These are phyloP conservation scores for Crotalus helleri DNA, from an alignment of 2,113 vertebrate genomes.

Conservation along the genomic window DNA sequence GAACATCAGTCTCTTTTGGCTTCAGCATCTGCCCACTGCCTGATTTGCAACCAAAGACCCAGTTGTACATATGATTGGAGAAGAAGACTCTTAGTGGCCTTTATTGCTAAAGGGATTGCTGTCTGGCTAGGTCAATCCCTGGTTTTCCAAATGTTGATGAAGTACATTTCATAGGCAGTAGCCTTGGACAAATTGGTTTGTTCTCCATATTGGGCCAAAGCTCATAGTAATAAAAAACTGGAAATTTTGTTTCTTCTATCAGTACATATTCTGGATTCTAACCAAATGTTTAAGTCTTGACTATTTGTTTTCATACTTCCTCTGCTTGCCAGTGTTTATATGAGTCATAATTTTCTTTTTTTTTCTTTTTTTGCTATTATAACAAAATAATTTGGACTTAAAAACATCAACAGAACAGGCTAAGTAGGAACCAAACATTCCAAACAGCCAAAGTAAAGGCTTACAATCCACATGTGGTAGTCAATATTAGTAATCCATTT, in stretches of 20 bases:
- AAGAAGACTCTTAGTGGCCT: not conserved
- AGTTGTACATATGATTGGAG: not conserved
- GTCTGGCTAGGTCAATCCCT: not conserved
- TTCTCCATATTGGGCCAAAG: not conserved
- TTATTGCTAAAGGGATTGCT: not conserved
- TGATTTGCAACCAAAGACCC: not conserved
- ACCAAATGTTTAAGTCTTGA: not conserved
- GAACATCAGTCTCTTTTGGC: not conserved
- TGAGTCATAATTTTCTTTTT: not conserved
- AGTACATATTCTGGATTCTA: not conserved
- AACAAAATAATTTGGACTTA: not conserved
- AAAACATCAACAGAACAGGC: not conserved
- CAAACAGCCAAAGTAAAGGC: not conserved
- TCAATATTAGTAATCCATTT: not conserved
- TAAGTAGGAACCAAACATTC: not conserved
- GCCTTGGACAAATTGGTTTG: not conserved
- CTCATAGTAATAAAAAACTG: not conserved
- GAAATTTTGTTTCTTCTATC: not conserved
- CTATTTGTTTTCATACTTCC: not conserved
- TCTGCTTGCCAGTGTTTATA: slow-evolving; percentile 12
- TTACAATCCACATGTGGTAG: not conserved
- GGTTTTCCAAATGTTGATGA: not conserved
- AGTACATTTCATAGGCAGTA: not conserved
- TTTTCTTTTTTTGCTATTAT: not conserved
- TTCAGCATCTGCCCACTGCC: not conserved